Evolutionary conservation across 2,797 vertebrate genomes (phyloP).

Genomic region (Rhabdomys pumilio): DNA sequence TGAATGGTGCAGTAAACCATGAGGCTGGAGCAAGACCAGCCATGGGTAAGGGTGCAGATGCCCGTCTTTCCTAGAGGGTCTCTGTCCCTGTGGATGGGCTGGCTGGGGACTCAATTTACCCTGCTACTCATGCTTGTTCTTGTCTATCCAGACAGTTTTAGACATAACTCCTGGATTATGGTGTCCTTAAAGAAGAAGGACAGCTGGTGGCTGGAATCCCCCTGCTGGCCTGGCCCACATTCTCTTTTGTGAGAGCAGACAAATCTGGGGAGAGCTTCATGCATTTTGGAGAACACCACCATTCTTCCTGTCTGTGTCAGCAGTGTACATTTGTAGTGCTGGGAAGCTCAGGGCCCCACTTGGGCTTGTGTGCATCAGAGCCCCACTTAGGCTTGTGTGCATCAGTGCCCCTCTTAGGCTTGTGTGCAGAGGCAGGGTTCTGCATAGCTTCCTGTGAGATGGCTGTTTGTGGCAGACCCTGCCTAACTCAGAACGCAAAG

Average conservation of each 20-base stretch:
- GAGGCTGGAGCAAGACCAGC: background rate
- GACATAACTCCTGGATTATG: background rate
- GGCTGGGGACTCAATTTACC: background rate
- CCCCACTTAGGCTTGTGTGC: background rate
- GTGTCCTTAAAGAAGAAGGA: background rate
- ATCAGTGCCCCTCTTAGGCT: too few relatives aligned
- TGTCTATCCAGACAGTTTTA: background rate
- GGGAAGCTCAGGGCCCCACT: too few relatives aligned
- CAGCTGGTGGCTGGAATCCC: background rate
- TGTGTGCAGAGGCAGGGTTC: background rate
- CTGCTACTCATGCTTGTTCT: background rate
- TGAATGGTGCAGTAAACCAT: background rate
- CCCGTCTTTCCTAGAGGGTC: too few relatives aligned
- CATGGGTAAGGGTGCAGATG: too few relatives aligned
- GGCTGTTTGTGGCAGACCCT: constrained; percentile 15
- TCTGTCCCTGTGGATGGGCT: background rate
- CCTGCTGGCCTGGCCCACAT: background rate
- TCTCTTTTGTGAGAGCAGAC: background rate
- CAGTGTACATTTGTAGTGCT: accelerated
- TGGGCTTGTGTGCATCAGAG: background rate
- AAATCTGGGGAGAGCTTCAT: background rate
- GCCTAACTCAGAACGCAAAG: background rate
- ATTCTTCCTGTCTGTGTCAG: too few relatives aligned
- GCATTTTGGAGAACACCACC: background rate
- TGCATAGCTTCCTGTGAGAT: background rate